Percentiles rank a stretch among this genome's conserved stretches.
phyloP scores from a whole-genome alignment of 2,113 vertebrate genomes.

The Osmerus eperlanus region DNA sequence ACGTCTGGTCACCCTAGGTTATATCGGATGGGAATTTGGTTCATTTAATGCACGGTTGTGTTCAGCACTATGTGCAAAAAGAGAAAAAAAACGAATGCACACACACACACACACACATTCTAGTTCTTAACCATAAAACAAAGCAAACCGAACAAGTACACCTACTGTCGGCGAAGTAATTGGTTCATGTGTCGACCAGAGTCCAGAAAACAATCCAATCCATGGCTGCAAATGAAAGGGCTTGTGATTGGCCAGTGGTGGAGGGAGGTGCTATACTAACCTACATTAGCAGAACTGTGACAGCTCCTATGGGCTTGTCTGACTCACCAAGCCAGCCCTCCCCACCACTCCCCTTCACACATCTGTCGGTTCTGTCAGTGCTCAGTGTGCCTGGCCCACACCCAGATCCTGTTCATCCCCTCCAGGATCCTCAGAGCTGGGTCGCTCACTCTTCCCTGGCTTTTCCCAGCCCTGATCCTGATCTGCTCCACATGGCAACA shows the following conservation, averaged over 20 bases:
- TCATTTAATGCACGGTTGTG: no score
- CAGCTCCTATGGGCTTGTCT: constrained; percentile 45
- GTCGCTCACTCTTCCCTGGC: constrained; percentile 1
- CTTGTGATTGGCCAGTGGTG: neutral
- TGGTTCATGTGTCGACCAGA: no score
- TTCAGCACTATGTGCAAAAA: no score
- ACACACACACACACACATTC: no score
- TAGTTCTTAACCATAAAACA: no score
- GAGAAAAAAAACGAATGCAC: no score
- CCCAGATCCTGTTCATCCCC: constrained; percentile 13
- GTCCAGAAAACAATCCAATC: no score
- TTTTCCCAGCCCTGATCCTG: constrained; percentile 2
- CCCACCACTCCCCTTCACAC: constrained; percentile 33
- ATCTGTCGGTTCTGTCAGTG: constrained; percentile 1
- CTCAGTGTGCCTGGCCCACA: constrained; percentile 26
- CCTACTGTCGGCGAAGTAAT: no score
- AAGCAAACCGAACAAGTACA: no score
- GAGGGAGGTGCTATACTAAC: constrained; percentile 29
- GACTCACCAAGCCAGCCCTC: constrained; percentile 4
- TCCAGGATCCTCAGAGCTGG: constrained; percentile 15
- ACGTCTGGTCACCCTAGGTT: no score
- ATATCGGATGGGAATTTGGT: no score
- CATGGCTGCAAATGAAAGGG: neutral
- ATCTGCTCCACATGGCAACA: neutral
- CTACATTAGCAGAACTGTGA: constrained; percentile 50